A percentile compares a stretch with the other conserved stretches of the same genome.
These are phyloP conservation scores for Zaprionus ghesquierei DNA, from an alignment of 1,140 invertebrate genomes.

Conservation along the genomic window DNA sequence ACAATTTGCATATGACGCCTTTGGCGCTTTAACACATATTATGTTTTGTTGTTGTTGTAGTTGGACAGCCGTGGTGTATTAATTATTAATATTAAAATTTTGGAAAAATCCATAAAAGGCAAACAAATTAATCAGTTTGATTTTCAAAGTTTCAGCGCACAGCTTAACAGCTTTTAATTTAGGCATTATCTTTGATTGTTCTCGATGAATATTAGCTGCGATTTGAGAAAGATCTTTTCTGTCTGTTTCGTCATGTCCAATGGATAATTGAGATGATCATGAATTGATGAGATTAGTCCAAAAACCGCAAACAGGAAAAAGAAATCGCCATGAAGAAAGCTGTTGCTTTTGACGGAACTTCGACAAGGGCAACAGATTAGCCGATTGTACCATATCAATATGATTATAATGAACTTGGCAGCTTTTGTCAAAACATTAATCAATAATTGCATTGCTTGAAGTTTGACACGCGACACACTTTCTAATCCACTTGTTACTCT, in stretches of 20 bases:
- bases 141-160: constrained; percentile 44
- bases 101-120: constrained; percentile 52
- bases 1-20: constrained; percentile 68
- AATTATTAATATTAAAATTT: constrained; percentile 71
- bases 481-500: neutral
- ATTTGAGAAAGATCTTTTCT: constrained; percentile 51
- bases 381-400: neutral
- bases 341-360: neutral
- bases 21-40: constrained; percentile 53
- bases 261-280: constrained; percentile 43
- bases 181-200: constrained; percentile 32
- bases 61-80: constrained; percentile 41
- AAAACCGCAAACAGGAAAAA: neutral
- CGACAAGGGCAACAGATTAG: neutral
- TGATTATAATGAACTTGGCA: neutral
- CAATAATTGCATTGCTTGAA: neutral
- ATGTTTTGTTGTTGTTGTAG: neutral
- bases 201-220: constrained; percentile 34
- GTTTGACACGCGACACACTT: neutral
- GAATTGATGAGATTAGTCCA: neutral
- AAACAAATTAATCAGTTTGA: constrained; percentile 69
- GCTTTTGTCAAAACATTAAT: neutral
- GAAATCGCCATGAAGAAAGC: constrained; percentile 1
- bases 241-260: constrained; percentile 30
- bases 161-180: constrained; percentile 65